These are phyloP conservation scores for Catharus minimus DNA, from an alignment of 2,113 vertebrate genomes.

Conservation along the genomic window DNA sequence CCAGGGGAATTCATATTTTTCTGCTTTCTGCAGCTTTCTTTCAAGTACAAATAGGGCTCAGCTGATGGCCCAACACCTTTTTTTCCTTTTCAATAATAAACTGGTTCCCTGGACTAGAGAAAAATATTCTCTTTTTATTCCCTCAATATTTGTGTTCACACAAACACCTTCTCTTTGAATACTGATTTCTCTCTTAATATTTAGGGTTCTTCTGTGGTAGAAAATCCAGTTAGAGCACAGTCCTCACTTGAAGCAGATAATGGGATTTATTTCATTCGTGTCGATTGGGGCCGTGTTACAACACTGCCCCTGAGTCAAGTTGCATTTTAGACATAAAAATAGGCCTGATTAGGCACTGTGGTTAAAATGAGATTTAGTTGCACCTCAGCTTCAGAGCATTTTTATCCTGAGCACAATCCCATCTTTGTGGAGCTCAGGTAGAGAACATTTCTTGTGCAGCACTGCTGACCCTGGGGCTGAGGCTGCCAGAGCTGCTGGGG, in stretches of 20 bases:
- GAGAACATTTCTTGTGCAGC: not conserved
- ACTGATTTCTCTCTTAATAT: not conserved
- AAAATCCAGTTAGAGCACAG: constrained; percentile 30
- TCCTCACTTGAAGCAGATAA: not conserved
- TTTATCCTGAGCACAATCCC: not conserved
- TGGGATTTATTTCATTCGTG: not conserved
- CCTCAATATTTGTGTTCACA: not conserved
- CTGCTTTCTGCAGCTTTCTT: not conserved
- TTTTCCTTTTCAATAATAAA: not conserved
- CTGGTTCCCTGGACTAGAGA: not conserved
- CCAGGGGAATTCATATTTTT: not conserved
- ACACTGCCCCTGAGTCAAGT: not conserved
- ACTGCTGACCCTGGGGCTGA: rapidly evolving
- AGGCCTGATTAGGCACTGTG: not conserved
- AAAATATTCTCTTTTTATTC: not conserved
- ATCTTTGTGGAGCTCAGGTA: not conserved
- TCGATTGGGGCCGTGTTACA: not conserved
- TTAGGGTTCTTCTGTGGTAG: not conserved
- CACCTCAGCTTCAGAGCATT: not conserved
- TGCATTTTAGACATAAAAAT: not conserved
- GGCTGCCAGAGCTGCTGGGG: not conserved
- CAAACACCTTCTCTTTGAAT: not conserved
- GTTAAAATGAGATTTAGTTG: not conserved
- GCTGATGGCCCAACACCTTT: not conserved
- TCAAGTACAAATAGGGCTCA: not conserved